phyloP scores from a whole-genome alignment of 2,797 vertebrate species.

The Loris lydekkerianus region DNA sequence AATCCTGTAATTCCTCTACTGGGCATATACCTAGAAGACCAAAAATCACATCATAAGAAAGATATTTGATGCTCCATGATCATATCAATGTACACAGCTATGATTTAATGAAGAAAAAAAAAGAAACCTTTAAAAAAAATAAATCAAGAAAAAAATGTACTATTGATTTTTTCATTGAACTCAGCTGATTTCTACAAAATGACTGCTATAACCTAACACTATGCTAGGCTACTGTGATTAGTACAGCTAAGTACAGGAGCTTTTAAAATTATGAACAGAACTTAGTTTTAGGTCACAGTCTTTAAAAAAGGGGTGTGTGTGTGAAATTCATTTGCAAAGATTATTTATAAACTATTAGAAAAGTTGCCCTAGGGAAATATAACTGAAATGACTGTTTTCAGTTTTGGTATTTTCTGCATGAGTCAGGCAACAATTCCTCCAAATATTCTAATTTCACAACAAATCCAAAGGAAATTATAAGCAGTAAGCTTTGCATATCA shows the following conservation, averaged over 20 bases:
- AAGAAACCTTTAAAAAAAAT: no score
- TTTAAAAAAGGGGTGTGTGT: not conserved
- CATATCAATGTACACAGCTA: no score
- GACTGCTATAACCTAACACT: not conserved
- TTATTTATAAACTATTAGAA: not conserved
- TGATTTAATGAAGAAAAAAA: no score
- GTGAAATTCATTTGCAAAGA: not conserved
- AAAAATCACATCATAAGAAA: no score
- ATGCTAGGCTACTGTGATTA: not conserved
- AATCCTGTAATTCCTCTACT: no score
- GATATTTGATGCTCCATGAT: no score
- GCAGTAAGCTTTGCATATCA: not conserved
- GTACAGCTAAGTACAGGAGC: not conserved
- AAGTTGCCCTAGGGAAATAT: not conserved
- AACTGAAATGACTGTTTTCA: not conserved
- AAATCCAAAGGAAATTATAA: not conserved
- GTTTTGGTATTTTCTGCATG: conserved; percentile 13
- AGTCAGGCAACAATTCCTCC: not conserved
- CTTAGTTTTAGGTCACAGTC: not conserved
- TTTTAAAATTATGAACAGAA: not conserved
- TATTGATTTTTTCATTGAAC: not conserved
- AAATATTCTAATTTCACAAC: not conserved
- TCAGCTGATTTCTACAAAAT: not conserved
- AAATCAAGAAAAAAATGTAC: not conserved
- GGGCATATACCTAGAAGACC: no score